Evolutionary conservation across 2,113 vertebrate genomes (phyloP).

Genomic region (Carassius auratus): DNA sequence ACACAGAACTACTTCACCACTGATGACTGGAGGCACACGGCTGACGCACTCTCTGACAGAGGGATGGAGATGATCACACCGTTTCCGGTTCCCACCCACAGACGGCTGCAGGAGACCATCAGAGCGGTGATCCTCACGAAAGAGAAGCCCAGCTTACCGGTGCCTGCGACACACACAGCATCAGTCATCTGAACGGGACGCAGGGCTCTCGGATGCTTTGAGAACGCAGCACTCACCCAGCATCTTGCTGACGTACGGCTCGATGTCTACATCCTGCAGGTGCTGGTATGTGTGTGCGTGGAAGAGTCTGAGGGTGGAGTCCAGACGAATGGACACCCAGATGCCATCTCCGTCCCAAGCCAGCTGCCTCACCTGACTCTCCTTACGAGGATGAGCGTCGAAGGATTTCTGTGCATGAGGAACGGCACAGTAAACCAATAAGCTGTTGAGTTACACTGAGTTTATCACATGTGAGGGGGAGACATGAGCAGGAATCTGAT

Average conservation of each 20-base stretch:
- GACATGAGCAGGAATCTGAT: neutral
- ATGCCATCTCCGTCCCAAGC: slow-evolving; percentile 90
- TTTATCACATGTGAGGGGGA: neutral
- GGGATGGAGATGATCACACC: slow-evolving; percentile 94
- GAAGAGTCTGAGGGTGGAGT: slow-evolving; percentile 89
- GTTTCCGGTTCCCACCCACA: slow-evolving; percentile 92
- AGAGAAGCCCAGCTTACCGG: slow-evolving; percentile 90
- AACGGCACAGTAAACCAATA: neutral
- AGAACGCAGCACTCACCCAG: slow-evolving; percentile 75
- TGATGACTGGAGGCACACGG: neutral
- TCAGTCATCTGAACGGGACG: neutral
- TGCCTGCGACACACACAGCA: slow-evolving; percentile 74
- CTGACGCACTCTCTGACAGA: slow-evolving; percentile 80
- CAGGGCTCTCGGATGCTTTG: neutral
- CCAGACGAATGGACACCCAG: slow-evolving; percentile 90
- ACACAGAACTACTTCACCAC: neutral
- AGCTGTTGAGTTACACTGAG: neutral
- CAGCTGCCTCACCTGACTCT: slow-evolving; percentile 90
- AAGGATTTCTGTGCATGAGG: slow-evolving; percentile 81
- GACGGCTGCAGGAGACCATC: slow-evolving; percentile 89
- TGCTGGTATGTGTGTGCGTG: slow-evolving; percentile 90
- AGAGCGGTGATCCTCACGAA: slow-evolving; percentile 92
- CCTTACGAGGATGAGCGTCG: slow-evolving; percentile 89
- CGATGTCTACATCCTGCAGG: slow-evolving; percentile 91
- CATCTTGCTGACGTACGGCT: slow-evolving; percentile 95